phyloP scores from a whole-genome alignment of 2,113 vertebrate genomes.

The Naja naja region DNA sequence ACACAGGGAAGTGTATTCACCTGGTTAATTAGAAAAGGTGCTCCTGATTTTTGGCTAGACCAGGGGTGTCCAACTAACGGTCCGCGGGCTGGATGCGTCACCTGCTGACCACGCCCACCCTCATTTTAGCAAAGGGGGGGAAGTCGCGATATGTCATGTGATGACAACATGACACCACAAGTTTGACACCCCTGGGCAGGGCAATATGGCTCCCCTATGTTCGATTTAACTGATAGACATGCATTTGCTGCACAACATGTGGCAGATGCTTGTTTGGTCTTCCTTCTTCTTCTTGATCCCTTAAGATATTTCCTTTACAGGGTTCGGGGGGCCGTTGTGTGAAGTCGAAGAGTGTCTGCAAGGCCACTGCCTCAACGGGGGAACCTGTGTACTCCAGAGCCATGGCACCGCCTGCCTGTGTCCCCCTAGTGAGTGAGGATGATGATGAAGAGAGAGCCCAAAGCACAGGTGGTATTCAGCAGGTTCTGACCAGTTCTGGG shows the following conservation, averaged over 20 bases:
- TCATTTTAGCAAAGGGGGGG: no score
- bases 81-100: no score
- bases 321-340: slow-evolving; percentile 22
- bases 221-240: not conserved
- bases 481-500: no score
- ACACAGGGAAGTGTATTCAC: not conserved
- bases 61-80: no score
- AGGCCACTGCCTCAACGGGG: slow-evolving; percentile 59
- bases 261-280: not conserved
- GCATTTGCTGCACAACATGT: not conserved
- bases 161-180: no score
- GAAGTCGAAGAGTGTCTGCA: slow-evolving; percentile 47
- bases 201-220: no score
- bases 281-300: not conserved
- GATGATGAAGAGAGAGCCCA: not conserved
- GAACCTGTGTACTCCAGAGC: slow-evolving; percentile 53
- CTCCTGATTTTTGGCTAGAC: not conserved
- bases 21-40: not conserved
- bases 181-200: no score
- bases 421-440: not conserved
- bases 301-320: not conserved
- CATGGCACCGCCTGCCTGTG: slow-evolving; percentile 59
- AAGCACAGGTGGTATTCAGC: no score
- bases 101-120: no score
- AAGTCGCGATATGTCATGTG: no score